A percentile compares a stretch with the other conserved stretches of the same genome.
These are phyloP conservation scores for Ormyrus nitidulus DNA, from an alignment of 2,888 invertebrate species.

Conservation along the genomic window DNA sequence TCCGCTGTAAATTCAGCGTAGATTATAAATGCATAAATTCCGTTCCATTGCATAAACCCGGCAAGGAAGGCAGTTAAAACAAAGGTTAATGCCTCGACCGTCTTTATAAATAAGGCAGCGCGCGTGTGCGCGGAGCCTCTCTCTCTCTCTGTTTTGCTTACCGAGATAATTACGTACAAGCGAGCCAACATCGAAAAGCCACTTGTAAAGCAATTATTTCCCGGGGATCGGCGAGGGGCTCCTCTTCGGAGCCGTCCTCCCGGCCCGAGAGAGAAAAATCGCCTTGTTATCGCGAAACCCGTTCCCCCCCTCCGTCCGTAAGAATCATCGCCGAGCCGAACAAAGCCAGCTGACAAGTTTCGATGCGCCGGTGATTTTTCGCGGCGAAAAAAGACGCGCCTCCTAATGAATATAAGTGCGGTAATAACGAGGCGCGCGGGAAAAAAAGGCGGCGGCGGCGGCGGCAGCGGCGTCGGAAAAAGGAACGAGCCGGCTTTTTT, in stretches of 20 bases:
- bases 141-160: slow-evolving; percentile 23
- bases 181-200: slow-evolving; percentile 33
- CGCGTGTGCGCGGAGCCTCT: not conserved
- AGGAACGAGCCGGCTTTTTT: not conserved
- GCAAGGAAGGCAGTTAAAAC: not conserved
- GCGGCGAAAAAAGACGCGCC: not conserved
- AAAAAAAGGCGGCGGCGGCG: not conserved
- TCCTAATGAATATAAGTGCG: no score
- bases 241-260: not conserved
- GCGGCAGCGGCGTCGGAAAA: not conserved
- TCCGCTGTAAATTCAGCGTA: not conserved
- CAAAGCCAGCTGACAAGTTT: not conserved
- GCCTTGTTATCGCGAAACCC: slow-evolving; percentile 52
- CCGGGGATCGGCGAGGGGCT: not conserved
- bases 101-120: slow-evolving; percentile 45
- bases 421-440: not conserved
- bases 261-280: slow-evolving; percentile 35
- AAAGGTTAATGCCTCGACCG: not conserved
- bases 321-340: slow-evolving; percentile 24
- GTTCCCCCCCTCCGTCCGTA: slow-evolving; percentile 20
- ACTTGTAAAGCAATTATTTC: slow-evolving; percentile 51
- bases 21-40: not conserved
- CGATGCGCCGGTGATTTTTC: slow-evolving; percentile 28
- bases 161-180: slow-evolving; percentile 26
- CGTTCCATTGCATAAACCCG: not conserved